Conservation (phyloP, 2,113 vertebrate genomes). For the Petrocephalus microphthalmus region DNA sequence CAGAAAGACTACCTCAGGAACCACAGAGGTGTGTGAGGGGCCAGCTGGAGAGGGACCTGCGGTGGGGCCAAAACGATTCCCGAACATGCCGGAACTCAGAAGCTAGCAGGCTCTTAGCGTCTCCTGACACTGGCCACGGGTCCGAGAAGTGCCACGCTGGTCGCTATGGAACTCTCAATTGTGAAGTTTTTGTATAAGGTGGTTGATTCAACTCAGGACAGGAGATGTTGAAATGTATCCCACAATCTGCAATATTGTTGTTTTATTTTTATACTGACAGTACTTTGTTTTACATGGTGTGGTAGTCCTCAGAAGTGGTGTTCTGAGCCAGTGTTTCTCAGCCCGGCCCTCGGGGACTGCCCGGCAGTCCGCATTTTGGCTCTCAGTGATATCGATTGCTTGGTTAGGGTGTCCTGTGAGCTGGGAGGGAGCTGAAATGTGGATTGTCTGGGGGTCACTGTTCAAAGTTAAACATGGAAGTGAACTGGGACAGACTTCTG, state of each 20-base stretch:
- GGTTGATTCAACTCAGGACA: background rate
- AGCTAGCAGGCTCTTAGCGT: background rate
- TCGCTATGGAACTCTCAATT: background rate
- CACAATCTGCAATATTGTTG: background rate
- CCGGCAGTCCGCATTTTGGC: background rate
- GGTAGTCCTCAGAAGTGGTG: background rate
- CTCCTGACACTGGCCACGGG: background rate
- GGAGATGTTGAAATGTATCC: background rate
- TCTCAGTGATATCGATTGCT: background rate
- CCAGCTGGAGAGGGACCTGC: background rate
- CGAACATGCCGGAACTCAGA: background rate
- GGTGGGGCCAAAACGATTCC: background rate
- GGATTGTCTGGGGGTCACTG: background rate
- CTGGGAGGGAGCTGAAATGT: background rate
- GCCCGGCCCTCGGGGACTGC: background rate
- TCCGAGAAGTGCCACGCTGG: background rate
- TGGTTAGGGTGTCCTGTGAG: background rate
- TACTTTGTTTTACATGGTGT: background rate
- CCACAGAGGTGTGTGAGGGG: constrained; percentile 1
- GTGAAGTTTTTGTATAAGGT: background rate
- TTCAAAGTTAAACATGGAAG: background rate
- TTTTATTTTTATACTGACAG: background rate
- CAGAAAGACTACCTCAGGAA: background rate
- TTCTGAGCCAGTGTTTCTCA: background rate
- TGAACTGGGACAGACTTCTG: background rate